phyloP scores from a whole-genome alignment of 2,113 vertebrate genomes.

The Scortum barcoo region DNA sequence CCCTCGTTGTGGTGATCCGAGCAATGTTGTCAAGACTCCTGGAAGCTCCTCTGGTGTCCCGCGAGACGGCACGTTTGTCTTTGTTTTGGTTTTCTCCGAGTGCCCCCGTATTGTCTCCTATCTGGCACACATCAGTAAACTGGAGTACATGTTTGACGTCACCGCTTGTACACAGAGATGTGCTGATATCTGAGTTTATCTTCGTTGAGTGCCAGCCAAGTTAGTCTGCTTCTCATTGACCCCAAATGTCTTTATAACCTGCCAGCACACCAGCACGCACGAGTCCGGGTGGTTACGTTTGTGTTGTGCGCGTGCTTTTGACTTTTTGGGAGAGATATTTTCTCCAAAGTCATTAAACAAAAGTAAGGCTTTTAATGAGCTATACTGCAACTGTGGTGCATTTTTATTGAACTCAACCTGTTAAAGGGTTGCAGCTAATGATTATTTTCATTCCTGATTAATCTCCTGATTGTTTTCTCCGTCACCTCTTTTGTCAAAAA shows the following conservation, averaged over 20 bases:
- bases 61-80: slow-evolving; percentile 19
- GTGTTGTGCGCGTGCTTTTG: background rate
- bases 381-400: background rate
- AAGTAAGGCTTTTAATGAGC: background rate
- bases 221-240: background rate
- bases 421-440: background rate
- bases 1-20: slow-evolving; percentile 17
- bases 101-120: slow-evolving; percentile 45
- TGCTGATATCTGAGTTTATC: slow-evolving; percentile 47
- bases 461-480: background rate
- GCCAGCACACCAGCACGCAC: background rate
- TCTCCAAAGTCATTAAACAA: background rate
- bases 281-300: background rate
- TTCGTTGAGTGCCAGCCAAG: slow-evolving; percentile 16
- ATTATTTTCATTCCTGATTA: background rate
- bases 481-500: background rate
- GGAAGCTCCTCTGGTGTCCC: slow-evolving; percentile 17
- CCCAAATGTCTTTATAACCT: background rate
- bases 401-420: background rate
- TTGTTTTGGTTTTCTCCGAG: slow-evolving; percentile 48
- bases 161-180: slow-evolving; percentile 45
- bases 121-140: slow-evolving; percentile 63
- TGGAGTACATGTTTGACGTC: slow-evolving; percentile 51
- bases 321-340: no score
- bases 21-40: slow-evolving; percentile 11